A percentile compares a stretch with the other conserved stretches of the same genome.
Conservation (phyloP, 2,113 vertebrate species). For the Entosphenus tridentatus region DNA sequence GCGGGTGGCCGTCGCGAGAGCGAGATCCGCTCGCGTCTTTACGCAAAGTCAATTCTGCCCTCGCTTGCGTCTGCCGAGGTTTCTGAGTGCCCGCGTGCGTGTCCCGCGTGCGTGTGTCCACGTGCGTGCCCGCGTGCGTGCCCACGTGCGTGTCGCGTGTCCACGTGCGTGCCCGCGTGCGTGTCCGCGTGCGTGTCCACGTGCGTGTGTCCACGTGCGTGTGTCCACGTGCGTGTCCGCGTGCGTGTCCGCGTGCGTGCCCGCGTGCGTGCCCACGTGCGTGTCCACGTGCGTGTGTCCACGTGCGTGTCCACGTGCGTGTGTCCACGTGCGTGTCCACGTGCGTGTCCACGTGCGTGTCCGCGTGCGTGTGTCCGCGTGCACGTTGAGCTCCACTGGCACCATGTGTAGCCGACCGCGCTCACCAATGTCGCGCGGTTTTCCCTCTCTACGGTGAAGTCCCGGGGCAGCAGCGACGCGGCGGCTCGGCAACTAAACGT, state of each 20-base stretch:
- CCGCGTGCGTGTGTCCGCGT: background rate
- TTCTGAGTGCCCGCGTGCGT: background rate
- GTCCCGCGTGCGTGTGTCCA: background rate
- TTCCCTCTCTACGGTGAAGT: too few species aligned
- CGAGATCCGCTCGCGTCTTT: too few species aligned
- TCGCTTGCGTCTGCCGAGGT: too few species aligned
- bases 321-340: background rate
- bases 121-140: background rate
- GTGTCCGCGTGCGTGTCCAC: background rate
- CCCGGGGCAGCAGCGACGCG: too few species aligned
- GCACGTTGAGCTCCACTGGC: background rate
- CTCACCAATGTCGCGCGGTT: too few species aligned
- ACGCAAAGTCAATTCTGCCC: too few species aligned
- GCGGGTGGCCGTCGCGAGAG: too few species aligned
- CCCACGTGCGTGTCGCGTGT: background rate
- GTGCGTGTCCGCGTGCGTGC: background rate
- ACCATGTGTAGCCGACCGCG: too few species aligned
- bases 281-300: too few species aligned
- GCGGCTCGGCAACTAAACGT: too few species aligned
- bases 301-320: background rate
- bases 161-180: too few species aligned
- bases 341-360: too few species aligned
- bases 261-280: background rate
- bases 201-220: background rate
- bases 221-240: background rate